phyloP scores from a whole-genome alignment of 1,140 invertebrate genomes.

The Psix sp. region DNA sequence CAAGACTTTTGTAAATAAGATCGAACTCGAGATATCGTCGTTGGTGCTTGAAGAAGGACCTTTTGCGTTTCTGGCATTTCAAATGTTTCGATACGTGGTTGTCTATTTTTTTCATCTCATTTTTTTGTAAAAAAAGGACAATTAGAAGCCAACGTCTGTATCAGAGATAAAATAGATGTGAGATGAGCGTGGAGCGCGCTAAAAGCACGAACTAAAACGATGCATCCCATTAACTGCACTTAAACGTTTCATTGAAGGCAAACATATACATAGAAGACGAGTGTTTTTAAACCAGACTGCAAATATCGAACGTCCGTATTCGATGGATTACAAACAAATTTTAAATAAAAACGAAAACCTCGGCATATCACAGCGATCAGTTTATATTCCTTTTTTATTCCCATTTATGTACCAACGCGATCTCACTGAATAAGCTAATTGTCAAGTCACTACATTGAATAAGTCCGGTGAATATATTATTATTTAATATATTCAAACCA shows the following conservation, averaged over 20 bases:
- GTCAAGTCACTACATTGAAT: slow-evolving; percentile 19
- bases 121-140: too few species aligned
- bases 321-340: slow-evolving; percentile 65
- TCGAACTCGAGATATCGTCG: slow-evolving; percentile 27
- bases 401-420: slow-evolving; percentile 15
- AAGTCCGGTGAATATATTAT: slow-evolving; percentile 11
- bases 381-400: slow-evolving; percentile 43
- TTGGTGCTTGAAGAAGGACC: slow-evolving; percentile 21
- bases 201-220: slow-evolving; percentile 24
- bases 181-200: slow-evolving; percentile 16
- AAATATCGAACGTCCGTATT: slow-evolving; percentile 65
- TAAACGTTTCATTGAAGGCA: slow-evolving; percentile 25
- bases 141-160: too few species aligned
- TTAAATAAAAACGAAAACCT: slow-evolving; percentile 65
- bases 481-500: slow-evolving; percentile 11
- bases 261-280: slow-evolving; percentile 10
- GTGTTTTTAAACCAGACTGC: slow-evolving; percentile 45
- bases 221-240: slow-evolving; percentile 31
- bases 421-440: slow-evolving; percentile 14
- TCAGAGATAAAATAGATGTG: slow-evolving; percentile 8
- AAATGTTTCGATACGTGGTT: too few species aligned
- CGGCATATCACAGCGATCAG: slow-evolving; percentile 44
- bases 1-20: too few species aligned
- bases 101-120: slow-evolving; percentile 13
- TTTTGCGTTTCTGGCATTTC: slow-evolving; percentile 9